phyloP scores from a whole-genome alignment of 2,113 vertebrate genomes.

The Dascyllus trimaculatus region DNA sequence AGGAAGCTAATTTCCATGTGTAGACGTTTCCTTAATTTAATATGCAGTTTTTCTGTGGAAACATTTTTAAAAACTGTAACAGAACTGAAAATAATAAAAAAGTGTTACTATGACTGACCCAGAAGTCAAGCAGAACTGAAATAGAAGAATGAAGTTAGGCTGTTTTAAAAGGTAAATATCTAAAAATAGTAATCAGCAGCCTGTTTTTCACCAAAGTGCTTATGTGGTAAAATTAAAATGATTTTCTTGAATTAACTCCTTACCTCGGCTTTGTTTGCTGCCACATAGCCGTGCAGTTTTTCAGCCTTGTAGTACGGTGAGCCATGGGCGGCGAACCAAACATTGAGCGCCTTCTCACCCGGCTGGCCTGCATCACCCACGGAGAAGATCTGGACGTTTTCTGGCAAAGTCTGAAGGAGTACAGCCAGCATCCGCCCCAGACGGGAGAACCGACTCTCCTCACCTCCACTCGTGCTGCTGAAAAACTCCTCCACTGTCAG shows the following conservation, averaged over 20 bases:
- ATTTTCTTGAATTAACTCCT: neutral
- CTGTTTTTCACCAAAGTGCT: too few species aligned
- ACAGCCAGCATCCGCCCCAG: conserved; percentile 84
- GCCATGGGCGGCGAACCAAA: conserved; percentile 89
- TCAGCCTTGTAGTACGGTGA: conserved; percentile 87
- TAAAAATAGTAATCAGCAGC: too few species aligned
- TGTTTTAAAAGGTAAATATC: too few species aligned
- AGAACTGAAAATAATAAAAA: too few species aligned
- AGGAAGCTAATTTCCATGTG: too few species aligned
- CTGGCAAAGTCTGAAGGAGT: conserved; percentile 78
- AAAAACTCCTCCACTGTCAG: conserved; percentile 88
- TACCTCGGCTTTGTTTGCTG: conserved; percentile 86
- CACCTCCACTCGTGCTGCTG: conserved; percentile 60
- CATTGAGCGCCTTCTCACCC: conserved; percentile 71
- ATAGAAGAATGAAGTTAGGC: too few species aligned
- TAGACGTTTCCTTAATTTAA: too few species aligned
- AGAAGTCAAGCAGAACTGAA: too few species aligned
- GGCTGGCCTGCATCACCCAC: conserved; percentile 73
- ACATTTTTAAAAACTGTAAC: too few species aligned
- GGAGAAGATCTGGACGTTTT: conserved; percentile 89
- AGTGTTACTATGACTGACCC: too few species aligned
- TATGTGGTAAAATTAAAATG: too few species aligned
- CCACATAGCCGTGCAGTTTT: conserved; percentile 89
- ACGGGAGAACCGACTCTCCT: conserved; percentile 85
- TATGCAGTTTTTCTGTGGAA: too few species aligned